phyloP scores from a whole-genome alignment of 2,113 vertebrate species.

The Lathamus discolor region DNA sequence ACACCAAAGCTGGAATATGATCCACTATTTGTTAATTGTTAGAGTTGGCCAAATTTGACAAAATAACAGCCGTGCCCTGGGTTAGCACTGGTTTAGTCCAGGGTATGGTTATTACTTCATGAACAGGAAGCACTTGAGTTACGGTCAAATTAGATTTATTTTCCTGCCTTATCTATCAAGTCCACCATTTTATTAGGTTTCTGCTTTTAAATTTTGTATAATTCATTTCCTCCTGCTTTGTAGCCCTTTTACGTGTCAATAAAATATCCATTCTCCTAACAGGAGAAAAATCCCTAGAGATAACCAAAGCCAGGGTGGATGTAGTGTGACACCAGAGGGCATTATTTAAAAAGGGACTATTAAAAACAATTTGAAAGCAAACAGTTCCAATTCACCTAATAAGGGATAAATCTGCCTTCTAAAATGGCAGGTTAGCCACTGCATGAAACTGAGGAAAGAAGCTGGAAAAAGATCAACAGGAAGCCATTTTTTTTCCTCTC shows the following conservation, averaged over 20 bases:
- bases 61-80: conserved; percentile 13
- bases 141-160: conserved; percentile 54
- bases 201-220: conserved; percentile 9
- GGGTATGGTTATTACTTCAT: background rate
- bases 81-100: conserved; percentile 24
- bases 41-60: conserved; percentile 16
- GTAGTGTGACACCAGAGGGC: background rate
- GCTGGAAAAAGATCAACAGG: background rate
- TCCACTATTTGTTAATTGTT: conserved; percentile 37
- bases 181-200: conserved; percentile 27
- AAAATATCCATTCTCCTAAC: background rate
- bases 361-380: background rate
- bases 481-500: background rate
- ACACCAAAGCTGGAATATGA: conserved; percentile 46
- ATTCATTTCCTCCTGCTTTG: conserved; percentile 16
- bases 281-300: background rate
- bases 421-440: background rate
- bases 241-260: conserved; percentile 26
- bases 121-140: conserved; percentile 47
- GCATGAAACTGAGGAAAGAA: background rate
- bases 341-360: background rate
- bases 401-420: background rate
- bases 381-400: background rate
- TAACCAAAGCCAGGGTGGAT: background rate
- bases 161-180: conserved; percentile 38